Percentiles rank a stretch among this genome's conserved stretches.
Evolutionary conservation across 1,140 invertebrate genomes (phyloP).

Genomic region (Hylyphantes graminicola): DNA sequence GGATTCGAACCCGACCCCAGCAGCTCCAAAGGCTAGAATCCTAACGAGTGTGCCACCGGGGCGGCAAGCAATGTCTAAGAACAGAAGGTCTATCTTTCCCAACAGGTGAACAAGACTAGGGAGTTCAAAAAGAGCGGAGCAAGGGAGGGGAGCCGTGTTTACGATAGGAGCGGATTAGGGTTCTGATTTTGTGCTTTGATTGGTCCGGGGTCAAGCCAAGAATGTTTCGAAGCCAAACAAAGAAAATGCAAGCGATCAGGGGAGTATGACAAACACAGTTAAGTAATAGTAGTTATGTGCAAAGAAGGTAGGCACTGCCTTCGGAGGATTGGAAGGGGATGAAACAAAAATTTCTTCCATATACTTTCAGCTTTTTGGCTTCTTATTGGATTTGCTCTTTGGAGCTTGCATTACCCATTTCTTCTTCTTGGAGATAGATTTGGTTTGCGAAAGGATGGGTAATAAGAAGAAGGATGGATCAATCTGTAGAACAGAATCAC

Average conservation of each 20-base stretch:
- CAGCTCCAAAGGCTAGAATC: no score
- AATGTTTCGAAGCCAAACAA: constrained; percentile 52
- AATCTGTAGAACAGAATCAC: no score
- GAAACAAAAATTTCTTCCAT: constrained; percentile 34
- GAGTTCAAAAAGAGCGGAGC: no score
- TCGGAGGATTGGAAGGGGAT: neutral
- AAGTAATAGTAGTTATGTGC: constrained; percentile 60
- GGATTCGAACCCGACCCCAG: no score
- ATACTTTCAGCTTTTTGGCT: constrained; percentile 32
- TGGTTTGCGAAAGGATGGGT: neutral
- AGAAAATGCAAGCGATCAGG: constrained; percentile 56
- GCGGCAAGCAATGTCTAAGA: no score
- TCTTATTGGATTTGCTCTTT: constrained; percentile 49
- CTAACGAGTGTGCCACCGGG: no score
- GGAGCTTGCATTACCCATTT: constrained; percentile 31
- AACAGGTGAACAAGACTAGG: no score
- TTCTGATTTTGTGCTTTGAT: constrained; percentile 59
- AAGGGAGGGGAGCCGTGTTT: constrained; percentile 41
- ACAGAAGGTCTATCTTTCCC: no score
- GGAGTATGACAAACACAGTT: constrained; percentile 58
- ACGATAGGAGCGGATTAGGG: constrained; percentile 58
- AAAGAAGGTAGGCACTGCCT: constrained; percentile 4
- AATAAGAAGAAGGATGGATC: neutral
- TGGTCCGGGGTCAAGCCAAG: constrained; percentile 57
- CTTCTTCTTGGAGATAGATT: neutral